phyloP scores from a whole-genome alignment of 2,113 vertebrate genomes.

The Podilymbus podiceps region DNA sequence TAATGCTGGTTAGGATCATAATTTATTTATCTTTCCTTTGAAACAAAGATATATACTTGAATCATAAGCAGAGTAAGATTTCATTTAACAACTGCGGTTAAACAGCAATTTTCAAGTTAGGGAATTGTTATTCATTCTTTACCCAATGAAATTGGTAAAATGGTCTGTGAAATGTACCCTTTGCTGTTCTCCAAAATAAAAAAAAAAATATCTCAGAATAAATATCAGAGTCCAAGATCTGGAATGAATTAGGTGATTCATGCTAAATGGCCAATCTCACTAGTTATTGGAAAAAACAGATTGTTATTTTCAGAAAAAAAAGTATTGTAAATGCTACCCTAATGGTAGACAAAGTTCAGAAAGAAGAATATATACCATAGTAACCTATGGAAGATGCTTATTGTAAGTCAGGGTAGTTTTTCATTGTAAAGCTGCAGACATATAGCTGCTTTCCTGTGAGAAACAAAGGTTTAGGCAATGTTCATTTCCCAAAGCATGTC shows the following conservation, averaged over 20 bases:
- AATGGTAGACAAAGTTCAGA: neutral
- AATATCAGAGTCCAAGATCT: conserved; percentile 17
- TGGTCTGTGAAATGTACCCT: conserved; percentile 22
- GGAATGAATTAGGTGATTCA: conserved; percentile 57
- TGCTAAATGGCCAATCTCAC: neutral
- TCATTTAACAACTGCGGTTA: neutral
- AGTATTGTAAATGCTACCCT: neutral
- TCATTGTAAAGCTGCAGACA: neutral
- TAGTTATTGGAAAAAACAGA: neutral
- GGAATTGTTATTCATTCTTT: conserved; percentile 15
- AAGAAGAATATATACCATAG: neutral
- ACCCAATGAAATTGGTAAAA: neutral
- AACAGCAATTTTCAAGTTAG: neutral
- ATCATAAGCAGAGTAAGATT: conserved; percentile 4
- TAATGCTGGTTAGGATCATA: neutral
- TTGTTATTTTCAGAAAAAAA: neutral
- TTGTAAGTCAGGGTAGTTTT: neutral
- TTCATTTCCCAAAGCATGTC: neutral
- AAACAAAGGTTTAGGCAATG: neutral
- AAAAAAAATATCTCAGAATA: conserved; percentile 37
- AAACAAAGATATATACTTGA: neutral
- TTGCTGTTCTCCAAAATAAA: neutral
- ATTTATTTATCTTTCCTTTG: neutral
- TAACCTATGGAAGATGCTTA: neutral
- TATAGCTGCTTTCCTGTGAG: neutral